Percentiles rank a stretch among this genome's conserved stretches.
phyloP scores from a whole-genome alignment of 2,113 vertebrate species.

The Corvus hawaiiensis region DNA sequence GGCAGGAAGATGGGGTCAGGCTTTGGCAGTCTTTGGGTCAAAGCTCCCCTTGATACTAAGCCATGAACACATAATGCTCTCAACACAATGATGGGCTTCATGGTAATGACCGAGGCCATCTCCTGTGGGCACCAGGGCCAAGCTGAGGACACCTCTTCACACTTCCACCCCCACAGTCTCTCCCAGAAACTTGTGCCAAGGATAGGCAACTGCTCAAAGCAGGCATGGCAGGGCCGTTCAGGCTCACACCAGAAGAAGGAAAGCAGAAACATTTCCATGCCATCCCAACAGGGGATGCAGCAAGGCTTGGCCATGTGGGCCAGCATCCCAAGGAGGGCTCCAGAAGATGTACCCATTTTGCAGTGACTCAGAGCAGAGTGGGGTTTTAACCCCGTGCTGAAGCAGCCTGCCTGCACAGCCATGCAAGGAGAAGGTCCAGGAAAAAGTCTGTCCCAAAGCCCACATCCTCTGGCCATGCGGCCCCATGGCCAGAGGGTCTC shows the following conservation, averaged over 20 bases:
- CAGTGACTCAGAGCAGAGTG: background rate
- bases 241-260: background rate
- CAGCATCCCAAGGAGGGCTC: background rate
- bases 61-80: background rate
- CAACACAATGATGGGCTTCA: background rate
- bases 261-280: background rate
- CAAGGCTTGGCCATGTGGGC: background rate
- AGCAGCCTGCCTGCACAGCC: background rate
- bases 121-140: background rate
- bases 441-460: background rate
- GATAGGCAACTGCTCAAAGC: background rate
- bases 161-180: background rate
- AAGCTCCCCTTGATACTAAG: background rate
- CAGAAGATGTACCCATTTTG: background rate
- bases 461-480: background rate
- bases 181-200: background rate
- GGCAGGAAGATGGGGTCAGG: background rate
- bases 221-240: background rate
- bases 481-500: background rate
- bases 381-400: background rate
- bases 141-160: background rate
- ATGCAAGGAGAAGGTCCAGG: background rate
- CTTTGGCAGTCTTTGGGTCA: background rate
- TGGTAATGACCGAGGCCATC: background rate
- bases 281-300: background rate